phyloP scores from a whole-genome alignment of 53 echinoderm and acorn worm species.

The Luidia sarsii region DNA sequence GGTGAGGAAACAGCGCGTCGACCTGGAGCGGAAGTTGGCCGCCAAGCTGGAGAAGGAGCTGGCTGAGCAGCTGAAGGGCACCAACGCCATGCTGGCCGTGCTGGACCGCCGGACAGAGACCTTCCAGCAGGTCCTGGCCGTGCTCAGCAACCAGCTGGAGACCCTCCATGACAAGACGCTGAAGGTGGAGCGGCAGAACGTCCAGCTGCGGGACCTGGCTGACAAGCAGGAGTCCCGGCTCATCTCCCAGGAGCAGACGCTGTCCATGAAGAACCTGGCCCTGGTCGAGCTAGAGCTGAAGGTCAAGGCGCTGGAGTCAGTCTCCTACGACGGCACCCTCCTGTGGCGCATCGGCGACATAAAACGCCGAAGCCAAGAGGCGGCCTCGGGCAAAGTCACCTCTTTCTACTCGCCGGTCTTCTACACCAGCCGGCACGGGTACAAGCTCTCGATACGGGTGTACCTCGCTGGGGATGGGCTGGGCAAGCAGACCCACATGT shows the following conservation, averaged over 20 bases:
- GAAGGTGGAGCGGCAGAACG: slow-evolving; percentile 17
- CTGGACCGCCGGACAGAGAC: slow-evolving; percentile 34
- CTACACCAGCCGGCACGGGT: slow-evolving; percentile 67
- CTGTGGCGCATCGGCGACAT: slow-evolving; percentile 39
- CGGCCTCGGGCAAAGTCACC: slow-evolving; percentile 32
- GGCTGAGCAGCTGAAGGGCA: not conserved
- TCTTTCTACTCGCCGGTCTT: slow-evolving; percentile 66
- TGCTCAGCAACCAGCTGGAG: slow-evolving; percentile 41
- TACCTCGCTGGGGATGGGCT: slow-evolving; percentile 73
- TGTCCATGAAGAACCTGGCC: slow-evolving; percentile 60
- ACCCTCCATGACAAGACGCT: slow-evolving; percentile 3
- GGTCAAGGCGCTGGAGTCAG: slow-evolving; percentile 46
- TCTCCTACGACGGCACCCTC: slow-evolving; percentile 38
- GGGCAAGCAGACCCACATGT: slow-evolving; percentile 69
- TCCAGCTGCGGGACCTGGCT: slow-evolving; percentile 39
- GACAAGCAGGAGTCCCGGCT: slow-evolving; percentile 39
- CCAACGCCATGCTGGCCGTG: slow-evolving; percentile 28
- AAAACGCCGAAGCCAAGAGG: slow-evolving; percentile 37
- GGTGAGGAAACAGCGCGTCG: not conserved
- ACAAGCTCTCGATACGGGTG: slow-evolving; percentile 58
- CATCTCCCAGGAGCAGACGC: slow-evolving; percentile 41
- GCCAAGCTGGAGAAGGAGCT: slow-evolving; percentile 3
- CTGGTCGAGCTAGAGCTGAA: slow-evolving; percentile 55
- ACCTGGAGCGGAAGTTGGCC: not conserved
- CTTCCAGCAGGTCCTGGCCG: slow-evolving; percentile 35